Base-by-base conservation (phyloP, 2,888 invertebrate genomes). In the Chaetoderma sp. region DNA sequence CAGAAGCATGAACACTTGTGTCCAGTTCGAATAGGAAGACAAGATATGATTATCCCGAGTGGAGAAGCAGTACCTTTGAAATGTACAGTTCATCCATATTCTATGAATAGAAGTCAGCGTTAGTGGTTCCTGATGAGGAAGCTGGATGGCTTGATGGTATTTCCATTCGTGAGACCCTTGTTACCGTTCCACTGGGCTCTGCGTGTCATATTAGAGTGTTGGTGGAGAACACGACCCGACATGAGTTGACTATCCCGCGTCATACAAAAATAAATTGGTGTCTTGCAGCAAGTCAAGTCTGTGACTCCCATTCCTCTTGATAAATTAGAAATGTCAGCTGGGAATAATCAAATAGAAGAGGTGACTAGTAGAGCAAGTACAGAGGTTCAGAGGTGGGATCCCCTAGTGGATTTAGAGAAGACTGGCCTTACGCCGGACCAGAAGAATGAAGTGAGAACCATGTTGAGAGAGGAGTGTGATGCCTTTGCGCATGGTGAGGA, bases 401-500 rank as follows among this genome's bases (percentile, higher is more conserved):
- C 69, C 25, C 57, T 56, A 2, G 49, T 71, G 13, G 63, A 70
- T 30, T 32, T 71, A 5, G 44, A 49, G 10, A 13, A 21, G 4
- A 25, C 25, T 36, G 49, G 28, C 10, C 45, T 71, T 2, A 45
- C 63, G 0, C 45, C 36, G 23, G 57, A 63, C 1, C 62, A 73
- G 58, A 44, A 63, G 30, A 33, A 18, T 4, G 10, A 50, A 28
- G 44, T 70, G 3, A 55, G 49, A 18, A n/a, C 66, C 42, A 25
- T 71, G 27, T 47, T 73, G 13, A 25, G 52, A 10, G 70, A 72
- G 52, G 64, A 73, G 30, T 56, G 58, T 28, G 44, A 39, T 21
- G 63, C 66, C 5, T 73, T 75, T 58, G 39, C 72, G 1, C 55
- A 27, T n/a, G 63, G 59, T 45, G 65, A 56, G 16, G 75, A 75